A percentile compares a stretch with the other conserved stretches of the same genome.
These are phyloP conservation scores for Falco concolor DNA, from an alignment of 2,797 vertebrate species.

Conservation along the genomic window DNA sequence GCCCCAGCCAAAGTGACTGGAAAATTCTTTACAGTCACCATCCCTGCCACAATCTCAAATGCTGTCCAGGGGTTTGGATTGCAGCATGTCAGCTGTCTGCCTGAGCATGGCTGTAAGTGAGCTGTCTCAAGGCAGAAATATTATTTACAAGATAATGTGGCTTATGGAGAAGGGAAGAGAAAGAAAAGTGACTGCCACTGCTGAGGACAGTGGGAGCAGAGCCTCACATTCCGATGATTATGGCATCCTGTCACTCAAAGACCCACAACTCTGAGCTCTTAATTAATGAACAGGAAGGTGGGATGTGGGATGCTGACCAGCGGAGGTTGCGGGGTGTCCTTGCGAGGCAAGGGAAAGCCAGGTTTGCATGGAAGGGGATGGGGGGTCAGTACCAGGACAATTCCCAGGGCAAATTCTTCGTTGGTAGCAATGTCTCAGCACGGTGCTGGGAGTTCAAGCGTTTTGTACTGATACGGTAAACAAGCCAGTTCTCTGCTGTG, in stretches of 20 bases:
- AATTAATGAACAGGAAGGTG: not conserved
- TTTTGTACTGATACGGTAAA: not conserved
- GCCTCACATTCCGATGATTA: not conserved
- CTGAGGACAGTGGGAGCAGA: not conserved
- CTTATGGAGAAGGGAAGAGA: not conserved
- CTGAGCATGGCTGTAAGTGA: not conserved
- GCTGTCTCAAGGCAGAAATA: constrained; percentile 18
- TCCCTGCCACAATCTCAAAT: not conserved
- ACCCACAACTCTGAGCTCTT: not conserved
- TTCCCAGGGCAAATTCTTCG: not conserved
- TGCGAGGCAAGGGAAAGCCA: not conserved
- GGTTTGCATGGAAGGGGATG: not conserved
- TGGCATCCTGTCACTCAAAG: not conserved
- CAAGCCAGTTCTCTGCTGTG: not conserved
- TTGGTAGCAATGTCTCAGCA: not conserved
- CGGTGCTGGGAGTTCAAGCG: not conserved
- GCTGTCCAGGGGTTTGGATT: not conserved
- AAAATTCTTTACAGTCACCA: not conserved
- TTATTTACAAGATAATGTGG: constrained; percentile 30
- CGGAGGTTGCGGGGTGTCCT: not conserved
- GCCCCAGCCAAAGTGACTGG: not conserved
- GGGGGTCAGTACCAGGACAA: not conserved
- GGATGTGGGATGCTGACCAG: not conserved
- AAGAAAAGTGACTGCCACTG: not conserved
- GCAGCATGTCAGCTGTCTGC: not conserved